phyloP scores from a whole-genome alignment of 2,797 vertebrate genomes.

The Borostomias antarcticus region DNA sequence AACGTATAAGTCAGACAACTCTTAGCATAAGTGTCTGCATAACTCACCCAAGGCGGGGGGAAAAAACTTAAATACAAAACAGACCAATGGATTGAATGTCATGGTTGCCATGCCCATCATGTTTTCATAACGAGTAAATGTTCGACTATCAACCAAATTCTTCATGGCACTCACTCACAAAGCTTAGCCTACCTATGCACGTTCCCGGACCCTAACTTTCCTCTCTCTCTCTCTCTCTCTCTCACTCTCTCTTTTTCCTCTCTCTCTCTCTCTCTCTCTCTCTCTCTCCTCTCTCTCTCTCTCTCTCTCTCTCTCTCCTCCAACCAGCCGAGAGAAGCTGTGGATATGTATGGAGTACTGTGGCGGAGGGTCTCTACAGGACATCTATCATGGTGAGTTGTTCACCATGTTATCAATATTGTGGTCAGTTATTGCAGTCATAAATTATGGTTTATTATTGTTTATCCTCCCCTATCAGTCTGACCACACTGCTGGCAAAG shows the following conservation, averaged over 20 bases:
- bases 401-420: background rate
- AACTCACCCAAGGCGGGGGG: too few relatives aligned
- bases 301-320: too few relatives aligned
- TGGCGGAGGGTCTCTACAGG: conserved; percentile 96
- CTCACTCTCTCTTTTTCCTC: conserved; percentile 11
- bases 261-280: conserved; percentile 19
- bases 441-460: background rate
- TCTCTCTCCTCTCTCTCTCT: conserved; percentile 14
- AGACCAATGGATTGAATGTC: too few relatives aligned
- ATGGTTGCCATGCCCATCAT: too few relatives aligned
- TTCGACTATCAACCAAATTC: too few relatives aligned
- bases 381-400: conserved; percentile 93
- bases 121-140: too few relatives aligned
- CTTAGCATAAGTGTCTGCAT: too few relatives aligned
- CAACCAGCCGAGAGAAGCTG: conserved; percentile 91
- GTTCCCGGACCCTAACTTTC: background rate
- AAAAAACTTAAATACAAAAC: background rate
- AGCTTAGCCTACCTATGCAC: too few relatives aligned
- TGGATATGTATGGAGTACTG: conserved; percentile 99
- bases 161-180: too few relatives aligned
- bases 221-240: conserved; percentile 12
- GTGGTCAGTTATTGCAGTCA: background rate
- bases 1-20: background rate
- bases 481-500: background rate
- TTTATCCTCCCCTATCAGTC: conserved; percentile 6